Percentiles rank a stretch among this genome's conserved stretches.
phyloP scores from a whole-genome alignment of 2,888 invertebrate genomes.

The Salticus scenicus region DNA sequence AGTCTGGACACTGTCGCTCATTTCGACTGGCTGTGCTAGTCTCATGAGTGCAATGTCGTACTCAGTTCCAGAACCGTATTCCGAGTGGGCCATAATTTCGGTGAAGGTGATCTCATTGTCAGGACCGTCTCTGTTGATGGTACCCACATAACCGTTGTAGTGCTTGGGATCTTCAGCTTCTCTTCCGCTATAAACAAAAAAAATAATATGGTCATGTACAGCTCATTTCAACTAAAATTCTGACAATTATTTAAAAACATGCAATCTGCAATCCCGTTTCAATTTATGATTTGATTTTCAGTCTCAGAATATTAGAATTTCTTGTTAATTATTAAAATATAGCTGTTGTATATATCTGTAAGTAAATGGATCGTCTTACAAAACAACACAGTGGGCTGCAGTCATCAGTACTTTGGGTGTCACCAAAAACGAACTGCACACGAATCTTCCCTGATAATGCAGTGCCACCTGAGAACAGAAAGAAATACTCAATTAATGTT shows the following conservation, averaged over 20 bases:
- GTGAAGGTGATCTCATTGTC: constrained; percentile 40
- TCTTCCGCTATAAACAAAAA: constrained; percentile 20
- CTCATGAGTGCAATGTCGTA: constrained; percentile 55
- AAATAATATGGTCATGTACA: too few species aligned
- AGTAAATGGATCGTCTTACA: constrained; percentile 55
- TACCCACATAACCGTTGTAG: constrained; percentile 39
- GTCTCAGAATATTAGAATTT: too few species aligned
- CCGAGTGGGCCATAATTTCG: constrained; percentile 43
- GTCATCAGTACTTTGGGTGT: constrained; percentile 60
- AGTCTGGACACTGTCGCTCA: constrained; percentile 27
- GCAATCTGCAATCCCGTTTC: background rate
- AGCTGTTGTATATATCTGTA: too few species aligned
- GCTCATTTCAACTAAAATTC: too few species aligned
- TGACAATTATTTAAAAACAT: background rate
- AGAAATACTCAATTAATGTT: background rate
- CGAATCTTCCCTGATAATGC: constrained; percentile 60
- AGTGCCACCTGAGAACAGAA: constrained; percentile 58
- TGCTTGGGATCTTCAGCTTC: constrained; percentile 50
- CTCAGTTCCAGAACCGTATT: constrained; percentile 52
- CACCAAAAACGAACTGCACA: constrained; percentile 57
- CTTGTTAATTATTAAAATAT: too few species aligned
- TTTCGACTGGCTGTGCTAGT: constrained; percentile 25
- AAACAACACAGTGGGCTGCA: constrained; percentile 67
- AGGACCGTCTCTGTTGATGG: constrained; percentile 52
- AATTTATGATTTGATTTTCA: background rate